Percentiles rank a stretch among this genome's conserved stretches.
phyloP scores from a whole-genome alignment of 2,888 invertebrate species.

The Nyleta sp. region DNA sequence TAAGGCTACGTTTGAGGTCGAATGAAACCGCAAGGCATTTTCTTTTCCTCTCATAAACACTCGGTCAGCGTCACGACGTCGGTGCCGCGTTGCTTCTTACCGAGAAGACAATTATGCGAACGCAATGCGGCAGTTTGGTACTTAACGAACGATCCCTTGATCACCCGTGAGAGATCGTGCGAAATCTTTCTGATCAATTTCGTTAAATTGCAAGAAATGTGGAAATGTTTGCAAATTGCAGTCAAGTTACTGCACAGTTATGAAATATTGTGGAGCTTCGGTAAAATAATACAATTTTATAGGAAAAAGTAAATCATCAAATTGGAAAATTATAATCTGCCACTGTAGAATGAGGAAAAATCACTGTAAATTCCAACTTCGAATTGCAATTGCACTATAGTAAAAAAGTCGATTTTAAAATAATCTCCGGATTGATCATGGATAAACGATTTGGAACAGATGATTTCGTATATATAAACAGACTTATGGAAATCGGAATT shows the following conservation, averaged over 20 bases:
- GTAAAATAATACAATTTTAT: too few relatives aligned
- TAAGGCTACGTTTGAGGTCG: constrained; percentile 65
- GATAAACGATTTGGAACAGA: too few relatives aligned
- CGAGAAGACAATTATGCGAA: constrained; percentile 68
- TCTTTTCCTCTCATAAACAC: constrained; percentile 65
- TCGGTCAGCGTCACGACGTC: constrained; percentile 59
- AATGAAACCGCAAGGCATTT: constrained; percentile 67
- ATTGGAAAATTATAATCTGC: too few relatives aligned
- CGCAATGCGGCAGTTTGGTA: constrained; percentile 68
- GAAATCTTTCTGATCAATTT: constrained; percentile 52
- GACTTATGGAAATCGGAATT: too few relatives aligned
- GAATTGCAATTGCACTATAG: too few relatives aligned
- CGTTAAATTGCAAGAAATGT: constrained; percentile 9
- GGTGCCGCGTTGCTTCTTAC: constrained; percentile 60
- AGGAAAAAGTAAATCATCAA: too few relatives aligned
- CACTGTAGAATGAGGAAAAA: too few relatives aligned
- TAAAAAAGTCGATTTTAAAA: too few relatives aligned
- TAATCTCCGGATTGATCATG: too few relatives aligned
- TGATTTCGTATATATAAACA: too few relatives aligned
- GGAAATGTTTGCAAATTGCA: constrained; percentile 1
- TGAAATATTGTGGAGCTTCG: neutral
- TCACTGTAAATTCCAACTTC: too few relatives aligned
- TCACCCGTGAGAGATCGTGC: constrained; percentile 60
- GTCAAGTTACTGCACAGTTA: neutral
- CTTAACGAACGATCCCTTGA: constrained; percentile 63